Percentiles rank a stretch among this genome's conserved stretches.
phyloP scores from a whole-genome alignment of 2,797 vertebrate species.

The Prionace glauca region DNA sequence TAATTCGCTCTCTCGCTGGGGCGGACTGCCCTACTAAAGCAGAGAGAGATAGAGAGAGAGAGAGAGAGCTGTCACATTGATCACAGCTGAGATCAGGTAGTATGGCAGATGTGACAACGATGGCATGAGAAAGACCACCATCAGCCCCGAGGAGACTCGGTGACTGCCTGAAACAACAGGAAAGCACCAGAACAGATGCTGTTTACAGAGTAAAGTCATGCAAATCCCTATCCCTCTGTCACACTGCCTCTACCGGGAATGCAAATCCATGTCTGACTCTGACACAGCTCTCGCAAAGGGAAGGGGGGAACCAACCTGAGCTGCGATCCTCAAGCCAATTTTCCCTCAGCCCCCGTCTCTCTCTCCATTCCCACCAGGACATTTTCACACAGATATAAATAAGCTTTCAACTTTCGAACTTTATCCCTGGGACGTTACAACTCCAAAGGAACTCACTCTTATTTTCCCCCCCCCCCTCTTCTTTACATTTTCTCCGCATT shows the following conservation, averaged over 20 bases:
- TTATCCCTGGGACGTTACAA: background rate
- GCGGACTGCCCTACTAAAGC: too few relatives aligned
- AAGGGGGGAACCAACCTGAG: background rate
- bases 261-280: background rate
- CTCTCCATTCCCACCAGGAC: background rate
- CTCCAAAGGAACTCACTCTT: too few relatives aligned
- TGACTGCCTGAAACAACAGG: background rate
- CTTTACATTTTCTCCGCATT: background rate
- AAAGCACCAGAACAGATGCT: background rate
- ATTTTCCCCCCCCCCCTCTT: too few relatives aligned
- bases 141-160: background rate
- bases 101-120: background rate
- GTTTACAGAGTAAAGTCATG: slow-evolving; percentile 13
- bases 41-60: too few relatives aligned
- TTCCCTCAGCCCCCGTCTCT: background rate
- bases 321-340: too few relatives aligned
- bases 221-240: slow-evolving; percentile 4
- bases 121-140: background rate
- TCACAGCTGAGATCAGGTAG: background rate
- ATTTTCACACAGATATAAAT: too few relatives aligned
- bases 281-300: background rate
- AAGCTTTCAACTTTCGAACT: too few relatives aligned
- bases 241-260: background rate
- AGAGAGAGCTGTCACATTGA: too few relatives aligned
- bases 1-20: background rate